Conservation (phyloP, 1,140 invertebrate species). For the Cydia fagiglandana region DNA sequence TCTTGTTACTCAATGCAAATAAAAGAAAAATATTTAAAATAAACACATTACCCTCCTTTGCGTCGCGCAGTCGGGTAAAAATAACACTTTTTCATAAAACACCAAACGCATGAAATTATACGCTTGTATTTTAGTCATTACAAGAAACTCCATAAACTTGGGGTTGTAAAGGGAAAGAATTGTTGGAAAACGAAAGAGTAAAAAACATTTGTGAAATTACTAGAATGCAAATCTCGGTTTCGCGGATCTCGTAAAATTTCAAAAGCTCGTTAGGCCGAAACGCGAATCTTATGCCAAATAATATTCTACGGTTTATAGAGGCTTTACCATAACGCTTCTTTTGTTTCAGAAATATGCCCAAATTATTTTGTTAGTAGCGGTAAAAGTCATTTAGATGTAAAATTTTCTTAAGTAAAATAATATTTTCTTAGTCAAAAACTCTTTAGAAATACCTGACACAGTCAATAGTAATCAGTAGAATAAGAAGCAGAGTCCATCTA, state of each 20-base stretch:
- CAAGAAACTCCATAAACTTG: conserved; percentile 12
- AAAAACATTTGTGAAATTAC: conserved; percentile 18
- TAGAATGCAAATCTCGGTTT: conserved; percentile 25
- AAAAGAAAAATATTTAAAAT: no score
- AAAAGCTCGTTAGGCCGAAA: conserved; percentile 31
- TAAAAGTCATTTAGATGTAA: background rate
- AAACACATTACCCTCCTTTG: no score
- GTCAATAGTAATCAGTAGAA: no score
- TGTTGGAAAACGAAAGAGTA: conserved; percentile 6
- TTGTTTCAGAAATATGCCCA: background rate
- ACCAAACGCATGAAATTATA: background rate
- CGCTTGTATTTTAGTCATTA: background rate
- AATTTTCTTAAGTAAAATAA: no score
- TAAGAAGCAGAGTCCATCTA: no score
- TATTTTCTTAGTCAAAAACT: no score
- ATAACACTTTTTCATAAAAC: background rate
- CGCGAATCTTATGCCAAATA: conserved; percentile 20
- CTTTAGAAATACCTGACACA: no score
- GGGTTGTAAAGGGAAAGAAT: conserved; percentile 1
- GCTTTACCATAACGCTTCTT: conserved; percentile 1
- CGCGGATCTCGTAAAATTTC: conserved; percentile 15
- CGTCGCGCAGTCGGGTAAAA: no score
- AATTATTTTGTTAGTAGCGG: background rate
- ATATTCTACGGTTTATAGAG: conserved; percentile 23
- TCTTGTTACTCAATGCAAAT: no score